These are phyloP conservation scores for Metacarcinus magister DNA, from an alignment of 2,888 invertebrate genomes.

Conservation along the genomic window DNA sequence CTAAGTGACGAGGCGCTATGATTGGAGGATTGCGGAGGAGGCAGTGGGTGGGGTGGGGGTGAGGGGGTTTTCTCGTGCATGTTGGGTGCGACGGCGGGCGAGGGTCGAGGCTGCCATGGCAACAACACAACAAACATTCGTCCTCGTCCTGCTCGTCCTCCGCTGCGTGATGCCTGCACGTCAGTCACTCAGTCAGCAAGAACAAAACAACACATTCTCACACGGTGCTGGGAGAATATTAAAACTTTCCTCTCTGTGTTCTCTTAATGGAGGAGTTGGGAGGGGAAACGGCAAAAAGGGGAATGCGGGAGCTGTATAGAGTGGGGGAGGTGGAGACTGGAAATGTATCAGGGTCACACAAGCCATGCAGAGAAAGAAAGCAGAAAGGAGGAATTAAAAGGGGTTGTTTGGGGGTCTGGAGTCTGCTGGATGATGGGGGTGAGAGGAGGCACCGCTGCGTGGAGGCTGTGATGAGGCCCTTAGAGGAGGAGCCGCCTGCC, in stretches of 20 bases:
- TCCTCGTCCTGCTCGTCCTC: not conserved
- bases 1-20: conserved; percentile 39
- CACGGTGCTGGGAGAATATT: not conserved
- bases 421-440: not conserved
- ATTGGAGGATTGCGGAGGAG: not conserved
- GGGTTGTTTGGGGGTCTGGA: not conserved
- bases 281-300: not conserved
- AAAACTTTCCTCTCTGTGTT: not conserved
- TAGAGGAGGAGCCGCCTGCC: not conserved
- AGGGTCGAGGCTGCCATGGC: conserved; percentile 22
- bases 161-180: not conserved
- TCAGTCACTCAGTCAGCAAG: not conserved
- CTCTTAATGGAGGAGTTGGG: not conserved
- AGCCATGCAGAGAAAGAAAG: not conserved
- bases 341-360: not conserved
- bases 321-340: not conserved
- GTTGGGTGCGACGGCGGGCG: not conserved
- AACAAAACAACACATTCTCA: not conserved
- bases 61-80: not conserved
- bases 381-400: not conserved
- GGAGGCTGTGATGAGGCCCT: not conserved
- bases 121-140: conserved; percentile 34
- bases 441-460: not conserved
- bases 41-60: not conserved
- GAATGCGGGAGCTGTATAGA: not conserved